Base-by-base conservation (phyloP, 2,888 invertebrate species). In the Pemphredon lugubris region DNA sequence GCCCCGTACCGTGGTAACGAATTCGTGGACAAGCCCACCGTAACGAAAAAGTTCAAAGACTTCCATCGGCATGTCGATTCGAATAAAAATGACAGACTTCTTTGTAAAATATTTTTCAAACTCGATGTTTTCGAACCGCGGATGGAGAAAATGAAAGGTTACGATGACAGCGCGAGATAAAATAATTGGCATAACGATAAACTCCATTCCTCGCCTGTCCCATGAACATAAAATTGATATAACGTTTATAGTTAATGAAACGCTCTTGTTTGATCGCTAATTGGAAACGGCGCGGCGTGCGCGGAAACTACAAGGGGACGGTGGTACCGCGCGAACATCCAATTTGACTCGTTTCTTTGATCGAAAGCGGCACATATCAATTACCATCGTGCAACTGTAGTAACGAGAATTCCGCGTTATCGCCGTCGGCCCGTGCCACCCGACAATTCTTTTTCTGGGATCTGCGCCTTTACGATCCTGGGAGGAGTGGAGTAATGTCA, bases 351-450 rank as follows among this genome's bases (percentile, higher is more conserved):
- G 26, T 42, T 5, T 20, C 42, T 42, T 42, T 42, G 42, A 42
- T 42, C 42, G 42, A 42, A 42, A 42, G 4, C 42, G 18, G 11
- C 42, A 2, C 4, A 16, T 16, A 42, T 42, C 42, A 42, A 42
- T 42, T 42, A 42, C 42, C 40, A 40, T 40, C 40, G 40, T 16
- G 16, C 40, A 18, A 40, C 34, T n/a, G n/a, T 34, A n/a, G 34
- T 40, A 40, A 16, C 40, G n/a, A 21, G 34, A 21, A 51, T 20
- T 32, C n/a, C 37, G 50, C 34, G 37, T 37, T 51, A 51, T 21
- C 50, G 37, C 3, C 37, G 50, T 37, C 4, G 32, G 42, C 11
- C 11, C 11, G 14, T 16, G 3, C 42, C n/a, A n/a, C 16, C 3
- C 42, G 20, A 20, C 6, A 7, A 20, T 44, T 20, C 45, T 32